phyloP scores from a whole-genome alignment of 1,140 invertebrate genomes.

The Notospermus geniculatus region DNA sequence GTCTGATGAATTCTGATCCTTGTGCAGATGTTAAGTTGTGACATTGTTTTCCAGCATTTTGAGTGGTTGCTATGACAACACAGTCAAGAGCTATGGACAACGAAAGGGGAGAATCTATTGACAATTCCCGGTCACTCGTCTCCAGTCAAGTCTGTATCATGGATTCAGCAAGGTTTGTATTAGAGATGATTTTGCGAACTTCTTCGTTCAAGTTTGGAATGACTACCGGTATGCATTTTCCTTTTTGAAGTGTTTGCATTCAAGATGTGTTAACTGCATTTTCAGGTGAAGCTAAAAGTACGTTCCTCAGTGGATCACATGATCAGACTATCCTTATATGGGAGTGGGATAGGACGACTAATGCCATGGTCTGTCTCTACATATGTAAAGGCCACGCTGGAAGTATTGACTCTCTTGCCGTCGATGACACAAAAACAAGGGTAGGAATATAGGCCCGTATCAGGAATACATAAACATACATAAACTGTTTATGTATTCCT shows the following conservation, averaged over 20 bases:
- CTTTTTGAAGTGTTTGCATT: background rate
- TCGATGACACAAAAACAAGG: constrained; percentile 64
- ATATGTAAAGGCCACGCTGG: constrained; percentile 85
- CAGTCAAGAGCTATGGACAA: constrained; percentile 84
- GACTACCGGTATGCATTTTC: too few species aligned
- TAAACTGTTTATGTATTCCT: too few species aligned
- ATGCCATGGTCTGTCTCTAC: constrained; percentile 76
- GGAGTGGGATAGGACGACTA: constrained; percentile 64
- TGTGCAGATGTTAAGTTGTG: constrained; percentile 3
- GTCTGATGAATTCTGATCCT: too few species aligned
- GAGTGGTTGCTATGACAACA: constrained; percentile 93
- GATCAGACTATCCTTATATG: constrained; percentile 90
- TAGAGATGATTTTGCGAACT: too few species aligned
- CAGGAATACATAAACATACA: too few species aligned
- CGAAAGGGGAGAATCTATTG: constrained; percentile 77
- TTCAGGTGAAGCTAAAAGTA: constrained; percentile 18
- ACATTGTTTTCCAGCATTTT: constrained; percentile 68
- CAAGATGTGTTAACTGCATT: too few species aligned
- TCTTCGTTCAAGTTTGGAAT: too few species aligned
- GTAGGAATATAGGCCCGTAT: constrained; percentile 29
- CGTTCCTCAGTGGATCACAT: constrained; percentile 73
- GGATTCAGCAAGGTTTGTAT: constrained; percentile 73
- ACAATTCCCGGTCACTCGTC: constrained; percentile 82
- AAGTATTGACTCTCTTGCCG: constrained; percentile 79
- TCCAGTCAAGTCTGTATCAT: constrained; percentile 82